phyloP scores from a whole-genome alignment of 2,797 vertebrate genomes.

The Telmatherina bonti region DNA sequence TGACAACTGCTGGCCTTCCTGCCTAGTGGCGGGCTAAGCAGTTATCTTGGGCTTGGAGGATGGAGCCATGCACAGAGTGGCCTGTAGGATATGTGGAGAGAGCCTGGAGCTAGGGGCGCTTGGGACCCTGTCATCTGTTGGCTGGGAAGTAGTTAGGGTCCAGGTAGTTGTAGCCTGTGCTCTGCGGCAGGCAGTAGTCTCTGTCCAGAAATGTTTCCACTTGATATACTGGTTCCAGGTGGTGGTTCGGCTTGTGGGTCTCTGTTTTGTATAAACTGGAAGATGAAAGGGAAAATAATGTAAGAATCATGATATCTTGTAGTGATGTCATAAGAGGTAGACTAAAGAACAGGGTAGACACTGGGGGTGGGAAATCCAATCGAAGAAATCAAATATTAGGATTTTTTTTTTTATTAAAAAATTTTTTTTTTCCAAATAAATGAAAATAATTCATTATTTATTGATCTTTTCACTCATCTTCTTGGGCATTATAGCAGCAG shows the following conservation, averaged over 20 bases:
- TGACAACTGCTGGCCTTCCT: constrained; percentile 68
- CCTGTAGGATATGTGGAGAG: constrained; percentile 79
- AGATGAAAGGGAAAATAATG: not conserved
- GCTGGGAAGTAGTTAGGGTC: constrained; percentile 99
- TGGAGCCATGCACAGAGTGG: constrained; percentile 90
- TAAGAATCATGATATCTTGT: not conserved
- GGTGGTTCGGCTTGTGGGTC: constrained; percentile 94
- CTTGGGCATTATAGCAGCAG: too few relatives aligned
- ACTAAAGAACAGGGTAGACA: not conserved
- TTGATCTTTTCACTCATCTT: too few relatives aligned
- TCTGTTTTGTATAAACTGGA: constrained; percentile 94
- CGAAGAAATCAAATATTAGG: too few relatives aligned
- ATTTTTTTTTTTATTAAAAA: too few relatives aligned
- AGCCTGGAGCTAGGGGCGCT: constrained; percentile 73
- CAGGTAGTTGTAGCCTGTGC: constrained; percentile 97
- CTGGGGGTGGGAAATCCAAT: too few relatives aligned
- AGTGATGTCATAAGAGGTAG: not conserved
- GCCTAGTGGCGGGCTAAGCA: constrained; percentile 86
- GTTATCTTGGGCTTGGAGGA: constrained; percentile 85
- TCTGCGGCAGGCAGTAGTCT: constrained; percentile 98
- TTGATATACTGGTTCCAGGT: constrained; percentile 93
- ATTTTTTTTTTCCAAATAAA: too few relatives aligned
- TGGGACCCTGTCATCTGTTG: constrained; percentile 97
- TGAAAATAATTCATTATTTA: too few relatives aligned
- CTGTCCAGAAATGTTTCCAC: constrained; percentile 95